Conservation (phyloP, 2,113 vertebrate species). For the Pimephales promelas region DNA sequence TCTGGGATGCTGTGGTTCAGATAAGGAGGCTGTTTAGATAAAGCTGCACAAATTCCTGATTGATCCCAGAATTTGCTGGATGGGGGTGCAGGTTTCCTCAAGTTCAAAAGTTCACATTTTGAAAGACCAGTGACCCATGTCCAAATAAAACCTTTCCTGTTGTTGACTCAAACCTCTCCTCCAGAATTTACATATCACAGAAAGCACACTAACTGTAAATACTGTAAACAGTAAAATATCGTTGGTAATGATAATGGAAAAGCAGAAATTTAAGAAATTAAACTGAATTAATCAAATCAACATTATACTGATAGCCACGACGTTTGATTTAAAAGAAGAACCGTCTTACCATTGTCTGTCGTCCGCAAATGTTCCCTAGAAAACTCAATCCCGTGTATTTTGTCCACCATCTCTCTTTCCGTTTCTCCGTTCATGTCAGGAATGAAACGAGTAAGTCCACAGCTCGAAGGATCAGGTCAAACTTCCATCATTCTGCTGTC, state of each 20-base stretch:
- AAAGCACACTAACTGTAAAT: background rate
- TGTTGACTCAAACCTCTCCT: background rate
- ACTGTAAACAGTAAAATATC: background rate
- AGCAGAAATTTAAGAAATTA: background rate
- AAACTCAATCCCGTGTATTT: background rate
- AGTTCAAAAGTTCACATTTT: constrained; percentile 60
- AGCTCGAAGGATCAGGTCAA: background rate
- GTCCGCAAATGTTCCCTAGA: constrained; percentile 12
- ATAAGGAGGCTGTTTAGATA: background rate
- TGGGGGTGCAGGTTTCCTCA: constrained; percentile 49
- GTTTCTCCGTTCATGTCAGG: background rate
- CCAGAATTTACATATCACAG: background rate
- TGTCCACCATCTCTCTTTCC: constrained; percentile 40
- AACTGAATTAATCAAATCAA: background rate
- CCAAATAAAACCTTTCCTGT: constrained; percentile 54
- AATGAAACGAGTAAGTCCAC: background rate
- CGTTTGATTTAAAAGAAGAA: background rate
- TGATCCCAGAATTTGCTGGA: constrained; percentile 12
- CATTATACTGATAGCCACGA: too few relatives aligned
- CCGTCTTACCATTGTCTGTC: constrained; percentile 18
- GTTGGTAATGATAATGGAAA: too few relatives aligned
- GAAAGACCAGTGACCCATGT: constrained; percentile 41
- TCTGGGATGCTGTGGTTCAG: background rate
- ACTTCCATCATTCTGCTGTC: background rate
- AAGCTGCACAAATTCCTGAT: constrained; percentile 40